Evolutionary conservation across 2,113 vertebrate species (phyloP).

Genomic region (Romanogobio albipinnatus): DNA sequence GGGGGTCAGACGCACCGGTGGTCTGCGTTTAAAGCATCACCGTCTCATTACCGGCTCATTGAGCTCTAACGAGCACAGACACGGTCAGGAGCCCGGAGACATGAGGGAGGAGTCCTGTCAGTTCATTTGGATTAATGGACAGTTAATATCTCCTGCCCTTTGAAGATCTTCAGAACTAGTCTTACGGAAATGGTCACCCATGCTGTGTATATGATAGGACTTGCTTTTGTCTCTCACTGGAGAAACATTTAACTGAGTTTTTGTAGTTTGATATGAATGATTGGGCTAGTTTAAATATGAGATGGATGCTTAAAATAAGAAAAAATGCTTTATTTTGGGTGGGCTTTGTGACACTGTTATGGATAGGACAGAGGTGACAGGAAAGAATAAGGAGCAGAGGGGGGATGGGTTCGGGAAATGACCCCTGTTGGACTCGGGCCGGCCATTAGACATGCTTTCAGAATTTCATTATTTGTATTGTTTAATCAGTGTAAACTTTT

Average conservation of each 20-base stretch:
- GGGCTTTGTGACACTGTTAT: background rate
- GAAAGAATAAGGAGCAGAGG: background rate
- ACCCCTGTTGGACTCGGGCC: background rate
- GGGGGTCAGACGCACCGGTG: background rate
- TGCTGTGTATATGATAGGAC: slow-evolving; percentile 5
- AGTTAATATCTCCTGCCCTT: slow-evolving; percentile 24
- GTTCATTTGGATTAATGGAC: slow-evolving; percentile 46
- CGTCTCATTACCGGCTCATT: slow-evolving; percentile 27
- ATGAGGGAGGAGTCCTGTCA: slow-evolving; percentile 23
- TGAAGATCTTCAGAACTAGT: background rate
- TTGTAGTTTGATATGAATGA: background rate
- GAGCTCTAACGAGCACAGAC: slow-evolving; percentile 3
- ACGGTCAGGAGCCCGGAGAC: slow-evolving; percentile 13
- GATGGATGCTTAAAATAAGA: background rate
- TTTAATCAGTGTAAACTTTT: background rate
- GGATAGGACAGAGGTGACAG: background rate
- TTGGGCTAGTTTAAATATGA: background rate
- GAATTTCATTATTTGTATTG: background rate
- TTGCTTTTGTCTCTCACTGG: background rate
- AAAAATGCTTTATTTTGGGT: background rate
- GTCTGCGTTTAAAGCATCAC: background rate
- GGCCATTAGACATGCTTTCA: background rate
- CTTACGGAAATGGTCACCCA: background rate
- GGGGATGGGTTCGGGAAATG: background rate
- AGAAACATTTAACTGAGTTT: background rate